These are phyloP conservation scores for Heliocidaris tuberculata DNA, from an alignment of 35 echinoderm and acorn worm species.

Conservation along the genomic window DNA sequence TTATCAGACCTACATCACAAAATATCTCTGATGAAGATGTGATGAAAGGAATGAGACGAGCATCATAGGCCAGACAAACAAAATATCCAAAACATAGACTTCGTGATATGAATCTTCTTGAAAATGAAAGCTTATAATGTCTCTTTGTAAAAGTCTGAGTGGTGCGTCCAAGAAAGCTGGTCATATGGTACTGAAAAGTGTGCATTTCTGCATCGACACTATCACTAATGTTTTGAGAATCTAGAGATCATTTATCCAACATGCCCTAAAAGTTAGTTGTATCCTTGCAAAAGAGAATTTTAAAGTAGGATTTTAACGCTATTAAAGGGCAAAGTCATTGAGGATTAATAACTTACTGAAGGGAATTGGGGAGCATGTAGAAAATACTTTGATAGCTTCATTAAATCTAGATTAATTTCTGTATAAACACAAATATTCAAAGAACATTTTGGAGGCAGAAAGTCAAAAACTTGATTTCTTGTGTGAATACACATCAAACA, in stretches of 20 bases:
- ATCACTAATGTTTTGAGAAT: too few relatives aligned
- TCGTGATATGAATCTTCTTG: not conserved
- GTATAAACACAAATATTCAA: not conserved
- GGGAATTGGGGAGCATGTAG: not conserved
- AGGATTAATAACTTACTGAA: too few relatives aligned
- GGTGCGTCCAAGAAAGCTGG: too few relatives aligned
- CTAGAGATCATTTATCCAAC: too few relatives aligned
- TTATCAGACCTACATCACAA: not conserved
- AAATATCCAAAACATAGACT: not conserved
- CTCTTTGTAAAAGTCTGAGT: too few relatives aligned
- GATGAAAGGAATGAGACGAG: not conserved
- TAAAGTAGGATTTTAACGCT: too few relatives aligned
- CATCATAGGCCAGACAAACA: not conserved
- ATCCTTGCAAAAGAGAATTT: too few relatives aligned
- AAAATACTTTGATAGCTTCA: not conserved
- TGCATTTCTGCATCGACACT: too few relatives aligned
- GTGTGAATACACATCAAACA: not conserved
- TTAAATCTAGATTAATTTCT: not conserved
- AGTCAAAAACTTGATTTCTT: not conserved
- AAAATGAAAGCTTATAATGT: too few relatives aligned
- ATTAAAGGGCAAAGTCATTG: not conserved
- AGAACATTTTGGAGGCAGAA: not conserved
- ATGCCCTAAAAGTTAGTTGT: too few relatives aligned
- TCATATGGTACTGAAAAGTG: too few relatives aligned
- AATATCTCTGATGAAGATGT: not conserved